Conservation (phyloP, 2,797 vertebrate genomes). For the Myotis findleyi region DNA sequence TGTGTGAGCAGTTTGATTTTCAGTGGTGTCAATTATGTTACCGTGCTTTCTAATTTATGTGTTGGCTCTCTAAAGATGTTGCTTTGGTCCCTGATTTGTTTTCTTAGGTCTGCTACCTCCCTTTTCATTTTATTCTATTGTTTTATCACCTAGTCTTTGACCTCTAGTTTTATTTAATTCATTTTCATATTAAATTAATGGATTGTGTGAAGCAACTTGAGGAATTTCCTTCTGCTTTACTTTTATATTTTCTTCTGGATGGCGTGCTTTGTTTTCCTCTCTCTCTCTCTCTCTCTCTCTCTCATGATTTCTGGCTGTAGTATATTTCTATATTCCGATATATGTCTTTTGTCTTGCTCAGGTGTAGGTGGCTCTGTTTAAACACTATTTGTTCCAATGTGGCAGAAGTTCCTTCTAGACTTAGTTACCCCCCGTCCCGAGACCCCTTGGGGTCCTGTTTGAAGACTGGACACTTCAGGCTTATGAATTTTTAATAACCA, state of each 20-base stretch:
- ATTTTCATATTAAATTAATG: conserved; percentile 19
- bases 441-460: background rate
- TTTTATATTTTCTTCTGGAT: background rate
- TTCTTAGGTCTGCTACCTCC: background rate
- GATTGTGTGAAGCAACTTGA: background rate
- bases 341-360: background rate
- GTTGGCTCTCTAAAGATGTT: background rate
- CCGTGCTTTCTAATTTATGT: background rate
- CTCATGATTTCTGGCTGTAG: background rate
- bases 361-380: background rate
- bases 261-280: background rate
- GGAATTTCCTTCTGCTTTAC: background rate
- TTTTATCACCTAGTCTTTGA: conserved; percentile 35
- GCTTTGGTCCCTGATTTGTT: background rate
- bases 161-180: background rate
- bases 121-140: background rate
- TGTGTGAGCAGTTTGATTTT: background rate
- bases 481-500: background rate
- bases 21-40: background rate
- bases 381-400: background rate
- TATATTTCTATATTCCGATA: background rate
- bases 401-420: background rate
- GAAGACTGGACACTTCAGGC: background rate
- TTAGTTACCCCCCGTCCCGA: background rate
- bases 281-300: no score